phyloP scores from a whole-genome alignment of 2,888 invertebrate species.

The Drosophila prolongata region DNA sequence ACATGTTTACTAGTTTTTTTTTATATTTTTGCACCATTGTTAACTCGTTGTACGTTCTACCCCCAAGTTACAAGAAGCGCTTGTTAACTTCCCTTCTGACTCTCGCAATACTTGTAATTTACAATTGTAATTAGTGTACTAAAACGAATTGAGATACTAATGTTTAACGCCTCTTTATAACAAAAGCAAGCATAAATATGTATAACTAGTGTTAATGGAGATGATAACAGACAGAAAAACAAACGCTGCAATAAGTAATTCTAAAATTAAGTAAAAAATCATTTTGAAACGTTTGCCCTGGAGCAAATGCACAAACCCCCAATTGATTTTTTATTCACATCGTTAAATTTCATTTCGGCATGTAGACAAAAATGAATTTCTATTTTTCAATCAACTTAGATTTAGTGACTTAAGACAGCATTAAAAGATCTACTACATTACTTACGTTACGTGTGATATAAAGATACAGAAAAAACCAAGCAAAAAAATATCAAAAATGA shows the following conservation, averaged over 20 bases:
- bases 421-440: conserved; percentile 64
- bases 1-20: conserved; percentile 36
- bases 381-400: conserved; percentile 57
- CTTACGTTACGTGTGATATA: conserved; percentile 82
- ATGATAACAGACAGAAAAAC: conserved; percentile 10
- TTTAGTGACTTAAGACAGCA: conserved; percentile 71
- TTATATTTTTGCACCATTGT: conserved; percentile 59
- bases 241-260: conserved; percentile 63
- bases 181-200: conserved; percentile 43
- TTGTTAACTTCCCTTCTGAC: conserved; percentile 56
- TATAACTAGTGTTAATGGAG: conserved; percentile 55
- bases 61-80: conserved; percentile 51
- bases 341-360: conserved; percentile 48
- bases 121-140: conserved; percentile 63
- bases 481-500: conserved; percentile 73
- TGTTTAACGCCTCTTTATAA: conserved; percentile 57
- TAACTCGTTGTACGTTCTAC: conserved; percentile 74
- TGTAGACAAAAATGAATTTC: conserved; percentile 52
- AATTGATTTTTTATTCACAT: conserved; percentile 41
- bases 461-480: conserved; percentile 63
- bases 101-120: conserved; percentile 63
- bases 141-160: conserved; percentile 61
- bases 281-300: conserved; percentile 43
- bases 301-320: conserved; percentile 51
- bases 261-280: conserved; percentile 46